A percentile compares a stretch with the other conserved stretches of the same genome.
phyloP scores from a whole-genome alignment of 2,888 invertebrate species.

The Oscheius onirici region DNA sequence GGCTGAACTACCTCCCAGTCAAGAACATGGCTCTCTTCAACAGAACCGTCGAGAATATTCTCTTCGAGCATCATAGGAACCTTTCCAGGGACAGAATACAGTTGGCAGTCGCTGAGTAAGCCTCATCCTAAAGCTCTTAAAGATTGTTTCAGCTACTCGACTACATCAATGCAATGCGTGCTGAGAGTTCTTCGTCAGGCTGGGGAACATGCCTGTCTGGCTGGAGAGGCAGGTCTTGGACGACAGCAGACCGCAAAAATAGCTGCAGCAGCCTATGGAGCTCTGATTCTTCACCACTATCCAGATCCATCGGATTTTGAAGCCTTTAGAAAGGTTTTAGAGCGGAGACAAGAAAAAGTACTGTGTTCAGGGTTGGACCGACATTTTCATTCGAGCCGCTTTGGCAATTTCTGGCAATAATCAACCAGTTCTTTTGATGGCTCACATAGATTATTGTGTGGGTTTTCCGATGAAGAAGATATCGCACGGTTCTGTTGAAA shows the following conservation, averaged over 20 bases:
- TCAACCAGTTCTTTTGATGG: constrained; percentile 57
- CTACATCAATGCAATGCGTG: constrained; percentile 54
- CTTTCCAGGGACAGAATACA: constrained; percentile 55
- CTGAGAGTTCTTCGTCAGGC: constrained; percentile 58
- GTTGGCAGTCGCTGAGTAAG: constrained; percentile 53
- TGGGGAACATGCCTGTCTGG: constrained; percentile 56
- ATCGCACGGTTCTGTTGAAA: no score
- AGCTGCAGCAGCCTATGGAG: constrained; percentile 45
- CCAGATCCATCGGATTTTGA: constrained; percentile 43
- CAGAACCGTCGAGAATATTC: constrained; percentile 58
- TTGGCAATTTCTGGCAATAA: constrained; percentile 49
- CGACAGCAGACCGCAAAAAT: constrained; percentile 45
- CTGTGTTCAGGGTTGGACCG: constrained; percentile 20
- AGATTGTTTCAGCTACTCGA: constrained; percentile 35
- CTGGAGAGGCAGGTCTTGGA: constrained; percentile 41
- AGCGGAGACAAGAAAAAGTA: no score
- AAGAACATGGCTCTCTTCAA: constrained; percentile 51
- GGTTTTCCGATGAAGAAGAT: constrained; percentile 24
- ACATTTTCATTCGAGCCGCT: constrained; percentile 42
- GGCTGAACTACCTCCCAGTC: constrained; percentile 55
- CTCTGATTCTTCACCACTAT: constrained; percentile 46
- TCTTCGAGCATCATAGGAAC: constrained; percentile 60
- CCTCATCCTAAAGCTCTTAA: background rate
- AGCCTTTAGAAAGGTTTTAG: constrained; percentile 33
- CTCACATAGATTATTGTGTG: constrained; percentile 59